These are phyloP conservation scores for Caenorhabditis inopinata DNA, from an alignment of 1,140 invertebrate genomes.

Conservation along the genomic window DNA sequence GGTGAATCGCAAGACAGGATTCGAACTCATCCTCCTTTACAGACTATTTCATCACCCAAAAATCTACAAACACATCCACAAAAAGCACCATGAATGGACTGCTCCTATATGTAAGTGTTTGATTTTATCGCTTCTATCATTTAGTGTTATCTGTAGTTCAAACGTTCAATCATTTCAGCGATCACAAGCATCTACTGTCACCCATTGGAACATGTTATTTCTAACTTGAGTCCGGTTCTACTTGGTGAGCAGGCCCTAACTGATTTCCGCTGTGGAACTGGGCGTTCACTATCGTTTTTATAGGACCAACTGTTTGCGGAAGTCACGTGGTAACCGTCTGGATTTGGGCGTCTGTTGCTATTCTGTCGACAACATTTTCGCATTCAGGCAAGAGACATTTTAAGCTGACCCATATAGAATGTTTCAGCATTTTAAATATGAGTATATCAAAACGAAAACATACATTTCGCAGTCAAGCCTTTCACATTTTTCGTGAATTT, in stretches of 20 bases:
- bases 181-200: conserved; percentile 82
- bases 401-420: no score
- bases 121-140: not conserved
- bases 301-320: conserved; percentile 79
- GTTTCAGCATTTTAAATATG: no score
- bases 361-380: conserved; percentile 79
- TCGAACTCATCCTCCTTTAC: not conserved
- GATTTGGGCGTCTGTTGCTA: conserved; percentile 80
- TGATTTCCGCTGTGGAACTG: not conserved
- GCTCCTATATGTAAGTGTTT: conserved; percentile 76
- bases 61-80: conserved; percentile 82
- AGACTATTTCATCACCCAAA: conserved; percentile 67
- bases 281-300: not conserved
- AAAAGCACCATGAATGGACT: conserved; percentile 82
- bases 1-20: conserved; percentile 56
- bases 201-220: conserved; percentile 81
- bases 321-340: conserved; percentile 81
- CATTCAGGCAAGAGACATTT: conserved; percentile 71
- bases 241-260: not conserved
- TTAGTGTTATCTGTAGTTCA: conserved; percentile 64
- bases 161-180: conserved; percentile 61
- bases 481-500: not conserved
- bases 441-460: no score
- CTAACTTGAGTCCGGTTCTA: conserved; percentile 79
- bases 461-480: not conserved